phyloP scores from a whole-genome alignment of 2,888 invertebrate species.

The Sycophila texana region DNA sequence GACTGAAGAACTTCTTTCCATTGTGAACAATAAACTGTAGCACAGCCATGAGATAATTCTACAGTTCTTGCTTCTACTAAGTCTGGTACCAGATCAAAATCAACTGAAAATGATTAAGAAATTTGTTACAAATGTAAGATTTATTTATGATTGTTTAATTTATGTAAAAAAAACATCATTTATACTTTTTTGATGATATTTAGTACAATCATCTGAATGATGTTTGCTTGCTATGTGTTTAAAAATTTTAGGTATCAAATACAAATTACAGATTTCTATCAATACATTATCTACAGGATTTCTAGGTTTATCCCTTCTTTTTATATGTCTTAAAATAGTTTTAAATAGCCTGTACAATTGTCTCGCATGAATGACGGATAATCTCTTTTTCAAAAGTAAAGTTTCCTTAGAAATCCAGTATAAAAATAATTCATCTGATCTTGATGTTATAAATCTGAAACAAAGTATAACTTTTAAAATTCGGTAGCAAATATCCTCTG shows the following conservation, averaged over 20 bases:
- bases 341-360: constrained; percentile 68
- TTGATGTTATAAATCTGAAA: constrained; percentile 68
- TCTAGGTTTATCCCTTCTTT: constrained; percentile 52
- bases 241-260: constrained; percentile 61
- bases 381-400: constrained; percentile 66
- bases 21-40: constrained; percentile 77
- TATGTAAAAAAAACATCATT: constrained; percentile 28
- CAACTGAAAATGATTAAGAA: constrained; percentile 73
- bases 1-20: constrained; percentile 78
- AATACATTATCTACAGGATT: constrained; percentile 61
- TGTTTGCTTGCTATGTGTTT: constrained; percentile 63
- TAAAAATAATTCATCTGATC: constrained; percentile 64
- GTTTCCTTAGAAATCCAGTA: constrained; percentile 68
- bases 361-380: constrained; percentile 63
- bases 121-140: constrained; percentile 27
- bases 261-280: constrained; percentile 60
- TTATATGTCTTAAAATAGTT: constrained; percentile 62
- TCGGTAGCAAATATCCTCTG: constrained; percentile 12
- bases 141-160: constrained; percentile 24
- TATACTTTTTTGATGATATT: constrained; percentile 65
- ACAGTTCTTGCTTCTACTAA: constrained; percentile 78
- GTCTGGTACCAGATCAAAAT: constrained; percentile 78
- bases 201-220: constrained; percentile 62
- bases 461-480: constrained; percentile 25
- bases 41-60: constrained; percentile 77